Percentiles rank a stretch among this genome's conserved stretches.
Conservation (phyloP, 1,140 invertebrate genomes). For the Belonocnema kinseyi region DNA sequence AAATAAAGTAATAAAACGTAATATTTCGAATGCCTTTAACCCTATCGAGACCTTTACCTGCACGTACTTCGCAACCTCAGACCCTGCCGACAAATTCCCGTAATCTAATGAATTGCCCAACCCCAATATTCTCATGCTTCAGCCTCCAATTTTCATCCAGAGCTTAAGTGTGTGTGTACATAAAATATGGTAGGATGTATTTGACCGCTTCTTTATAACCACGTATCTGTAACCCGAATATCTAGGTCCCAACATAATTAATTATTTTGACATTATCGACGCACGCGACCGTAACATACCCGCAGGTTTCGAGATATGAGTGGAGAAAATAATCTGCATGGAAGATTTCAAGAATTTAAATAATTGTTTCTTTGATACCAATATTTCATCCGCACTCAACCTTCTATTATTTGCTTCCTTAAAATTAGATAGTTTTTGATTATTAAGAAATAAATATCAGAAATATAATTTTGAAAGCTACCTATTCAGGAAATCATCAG, state of each 20-base stretch:
- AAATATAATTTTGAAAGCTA: background rate
- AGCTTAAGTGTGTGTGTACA: slow-evolving; percentile 46
- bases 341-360: no score
- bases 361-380: no score
- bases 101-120: slow-evolving; percentile 73
- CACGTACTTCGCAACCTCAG: slow-evolving; percentile 33
- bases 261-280: slow-evolving; percentile 57
- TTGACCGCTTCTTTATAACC: slow-evolving; percentile 50
- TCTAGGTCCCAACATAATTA: slow-evolving; percentile 50
- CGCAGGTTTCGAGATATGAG: background rate
- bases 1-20: background rate
- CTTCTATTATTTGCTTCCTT: no score
- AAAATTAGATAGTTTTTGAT: no score
- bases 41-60: slow-evolving; percentile 47
- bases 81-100: slow-evolving; percentile 63
- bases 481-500: background rate
- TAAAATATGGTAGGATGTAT: slow-evolving; percentile 20
- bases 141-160: slow-evolving; percentile 51
- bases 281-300: background rate
- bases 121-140: slow-evolving; percentile 66
- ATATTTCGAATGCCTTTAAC: slow-evolving; percentile 34
- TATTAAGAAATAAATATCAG: no score
- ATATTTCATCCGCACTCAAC: no score
- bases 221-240: background rate
- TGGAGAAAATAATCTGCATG: background rate